phyloP scores from a whole-genome alignment of 2,113 vertebrate genomes.

The Cisticola juncidis region DNA sequence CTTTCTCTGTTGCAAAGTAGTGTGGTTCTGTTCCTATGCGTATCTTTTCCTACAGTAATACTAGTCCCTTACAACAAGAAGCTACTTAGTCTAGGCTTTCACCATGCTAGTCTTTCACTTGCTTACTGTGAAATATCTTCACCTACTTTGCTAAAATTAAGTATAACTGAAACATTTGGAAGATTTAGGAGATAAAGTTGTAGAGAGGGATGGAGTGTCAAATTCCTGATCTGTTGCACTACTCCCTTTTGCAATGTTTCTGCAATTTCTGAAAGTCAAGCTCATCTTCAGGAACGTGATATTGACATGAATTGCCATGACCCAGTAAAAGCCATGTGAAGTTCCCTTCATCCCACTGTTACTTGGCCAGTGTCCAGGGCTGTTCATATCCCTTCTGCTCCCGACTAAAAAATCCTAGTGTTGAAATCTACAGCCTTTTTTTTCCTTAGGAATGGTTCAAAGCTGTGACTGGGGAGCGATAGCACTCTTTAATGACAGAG shows the following conservation, averaged over 20 bases:
- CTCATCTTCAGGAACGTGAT: not conserved
- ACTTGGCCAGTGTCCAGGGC: not conserved
- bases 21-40: not conserved
- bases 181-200: not conserved
- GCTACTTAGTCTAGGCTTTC: not conserved
- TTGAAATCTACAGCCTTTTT: not conserved
- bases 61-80: not conserved
- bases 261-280: not conserved
- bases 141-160: not conserved
- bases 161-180: not conserved
- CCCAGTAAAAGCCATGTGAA: not conserved
- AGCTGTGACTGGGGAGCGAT: fast-evolving
- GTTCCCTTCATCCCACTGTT: not conserved
- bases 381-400: not conserved
- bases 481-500: not conserved
- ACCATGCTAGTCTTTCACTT: not conserved
- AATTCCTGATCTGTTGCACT: not conserved
- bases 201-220: fast-evolving
- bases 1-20: not conserved
- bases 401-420: not conserved
- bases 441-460: not conserved
- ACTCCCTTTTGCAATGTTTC: not conserved
- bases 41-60: not conserved
- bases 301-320: not conserved
- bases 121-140: not conserved